Evolutionary conservation across 2,888 invertebrate genomes (phyloP).

Genomic region (Torymus tubicola): DNA sequence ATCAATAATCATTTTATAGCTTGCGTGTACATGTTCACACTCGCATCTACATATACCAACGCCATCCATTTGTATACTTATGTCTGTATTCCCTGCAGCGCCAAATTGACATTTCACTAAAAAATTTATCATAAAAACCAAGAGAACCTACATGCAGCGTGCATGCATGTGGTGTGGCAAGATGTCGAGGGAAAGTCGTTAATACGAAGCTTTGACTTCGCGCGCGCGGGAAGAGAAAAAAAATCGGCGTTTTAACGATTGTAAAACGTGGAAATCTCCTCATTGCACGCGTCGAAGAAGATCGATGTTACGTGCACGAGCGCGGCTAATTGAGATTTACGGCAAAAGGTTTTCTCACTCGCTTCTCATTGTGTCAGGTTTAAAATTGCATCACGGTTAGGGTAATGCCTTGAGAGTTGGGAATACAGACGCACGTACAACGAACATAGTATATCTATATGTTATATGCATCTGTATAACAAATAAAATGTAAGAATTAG

Average conservation of each 20-base stretch:
- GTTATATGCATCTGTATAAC: too few relatives aligned
- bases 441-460: too few relatives aligned
- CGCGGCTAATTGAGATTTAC: constrained; percentile 32
- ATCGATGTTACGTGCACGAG: constrained; percentile 10
- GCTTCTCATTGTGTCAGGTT: background rate
- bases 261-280: constrained; percentile 3
- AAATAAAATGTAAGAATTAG: too few relatives aligned
- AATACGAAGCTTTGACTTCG: background rate
- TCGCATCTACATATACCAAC: background rate
- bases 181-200: too few relatives aligned
- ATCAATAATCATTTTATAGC: too few relatives aligned
- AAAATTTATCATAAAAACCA: background rate
- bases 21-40: too few relatives aligned
- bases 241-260: constrained; percentile 9
- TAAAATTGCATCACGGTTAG: too few relatives aligned
- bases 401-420: too few relatives aligned
- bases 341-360: constrained; percentile 13
- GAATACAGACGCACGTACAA: too few relatives aligned
- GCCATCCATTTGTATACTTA: background rate
- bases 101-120: background rate
- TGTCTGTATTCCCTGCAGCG: too few relatives aligned
- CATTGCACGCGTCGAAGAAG: background rate
- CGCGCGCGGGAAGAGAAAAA: background rate
- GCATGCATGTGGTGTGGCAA: too few relatives aligned
- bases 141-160: too few relatives aligned